Evolutionary conservation across 2,797 vertebrate species (phyloP).

Genomic region (Gallinago solitaria): DNA sequence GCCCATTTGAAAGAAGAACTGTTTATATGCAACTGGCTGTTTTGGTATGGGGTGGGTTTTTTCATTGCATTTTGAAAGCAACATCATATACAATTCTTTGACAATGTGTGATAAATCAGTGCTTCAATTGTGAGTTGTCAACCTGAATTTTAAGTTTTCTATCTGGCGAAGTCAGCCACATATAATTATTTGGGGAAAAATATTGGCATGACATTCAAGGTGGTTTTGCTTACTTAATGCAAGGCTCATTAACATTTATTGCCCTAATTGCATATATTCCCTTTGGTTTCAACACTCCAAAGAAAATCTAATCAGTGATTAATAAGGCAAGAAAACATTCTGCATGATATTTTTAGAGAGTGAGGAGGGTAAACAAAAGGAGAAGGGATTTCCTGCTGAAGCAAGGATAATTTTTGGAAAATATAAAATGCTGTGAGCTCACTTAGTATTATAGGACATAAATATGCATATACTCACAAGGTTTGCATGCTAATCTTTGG

Average conservation of each 20-base stretch:
- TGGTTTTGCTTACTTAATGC: constrained; percentile 12
- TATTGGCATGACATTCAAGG: not conserved
- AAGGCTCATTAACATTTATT: constrained; percentile 10
- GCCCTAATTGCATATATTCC: not conserved
- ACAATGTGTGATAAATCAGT: not conserved
- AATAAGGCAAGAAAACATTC: constrained; percentile 13
- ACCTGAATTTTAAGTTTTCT: not conserved
- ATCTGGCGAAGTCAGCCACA: not conserved
- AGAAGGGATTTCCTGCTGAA: constrained; percentile 32
- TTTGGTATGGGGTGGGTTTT: not conserved
- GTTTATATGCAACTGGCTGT: not conserved
- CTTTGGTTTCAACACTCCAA: not conserved
- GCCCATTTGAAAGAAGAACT: not conserved
- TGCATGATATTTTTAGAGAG: not conserved
- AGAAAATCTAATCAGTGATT: not conserved
- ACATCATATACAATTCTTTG: not conserved
- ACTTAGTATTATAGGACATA: not conserved
- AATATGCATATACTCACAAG: not conserved
- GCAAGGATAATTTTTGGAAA: not conserved
- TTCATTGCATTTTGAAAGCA: not conserved
- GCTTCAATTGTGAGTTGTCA: not conserved
- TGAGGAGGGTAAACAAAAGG: not conserved
- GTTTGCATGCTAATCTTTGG: not conserved
- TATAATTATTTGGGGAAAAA: not conserved
- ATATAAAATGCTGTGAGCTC: not conserved